Conservation (phyloP, 2,797 vertebrate genomes). For the Phylloscopus collybita region DNA sequence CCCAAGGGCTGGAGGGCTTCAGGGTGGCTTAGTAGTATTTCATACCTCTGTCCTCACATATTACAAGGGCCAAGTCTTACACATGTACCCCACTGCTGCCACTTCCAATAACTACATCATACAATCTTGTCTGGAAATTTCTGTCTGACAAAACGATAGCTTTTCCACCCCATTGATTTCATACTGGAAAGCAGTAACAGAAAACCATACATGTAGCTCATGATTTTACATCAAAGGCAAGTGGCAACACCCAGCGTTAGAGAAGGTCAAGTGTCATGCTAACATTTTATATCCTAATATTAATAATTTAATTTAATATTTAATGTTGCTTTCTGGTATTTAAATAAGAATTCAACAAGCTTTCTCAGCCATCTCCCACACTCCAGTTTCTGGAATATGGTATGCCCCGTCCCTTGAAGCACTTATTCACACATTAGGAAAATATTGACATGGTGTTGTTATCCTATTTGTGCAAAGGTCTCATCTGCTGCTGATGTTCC, state of each 20-base stretch:
- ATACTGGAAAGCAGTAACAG: background rate
- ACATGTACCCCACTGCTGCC: background rate
- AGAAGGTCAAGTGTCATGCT: conserved; percentile 5
- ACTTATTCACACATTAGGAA: background rate
- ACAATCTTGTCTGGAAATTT: background rate
- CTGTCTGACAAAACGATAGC: background rate
- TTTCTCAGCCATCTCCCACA: background rate
- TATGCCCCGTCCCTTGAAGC: background rate
- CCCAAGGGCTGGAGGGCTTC: background rate
- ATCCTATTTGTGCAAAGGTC: background rate
- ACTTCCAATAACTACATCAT: background rate
- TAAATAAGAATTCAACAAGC: conserved; percentile 18
- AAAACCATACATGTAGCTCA: background rate
- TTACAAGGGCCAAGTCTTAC: background rate
- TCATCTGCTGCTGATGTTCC: background rate
- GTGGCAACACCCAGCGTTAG: background rate
- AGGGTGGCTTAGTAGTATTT: background rate
- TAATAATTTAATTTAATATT: conserved; percentile 20
- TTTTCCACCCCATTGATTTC: background rate
- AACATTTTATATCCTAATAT: background rate
- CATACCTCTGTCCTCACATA: background rate
- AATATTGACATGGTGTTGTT: background rate
- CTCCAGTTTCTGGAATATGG: background rate
- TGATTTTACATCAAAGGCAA: background rate
- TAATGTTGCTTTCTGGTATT: conserved; percentile 18